phyloP scores from a whole-genome alignment of 2,888 invertebrate species.

The Euzetes globulus region DNA sequence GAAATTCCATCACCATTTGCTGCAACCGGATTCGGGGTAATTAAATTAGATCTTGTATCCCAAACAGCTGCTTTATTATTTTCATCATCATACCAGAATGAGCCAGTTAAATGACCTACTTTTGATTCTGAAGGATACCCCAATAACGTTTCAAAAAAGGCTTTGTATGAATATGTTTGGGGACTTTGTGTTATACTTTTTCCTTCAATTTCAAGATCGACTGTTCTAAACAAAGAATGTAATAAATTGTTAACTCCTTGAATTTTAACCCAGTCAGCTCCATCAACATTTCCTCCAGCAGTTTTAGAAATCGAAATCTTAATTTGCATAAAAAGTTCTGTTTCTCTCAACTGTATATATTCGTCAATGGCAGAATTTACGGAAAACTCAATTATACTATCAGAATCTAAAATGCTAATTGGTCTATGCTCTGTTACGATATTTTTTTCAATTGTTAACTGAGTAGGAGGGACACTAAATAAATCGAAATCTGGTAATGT shows the following conservation, averaged over 20 bases:
- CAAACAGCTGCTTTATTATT: neutral
- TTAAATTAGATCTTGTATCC: neutral
- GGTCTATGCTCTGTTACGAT: constrained; percentile 25
- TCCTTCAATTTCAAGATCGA: constrained; percentile 11
- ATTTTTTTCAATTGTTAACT: neutral
- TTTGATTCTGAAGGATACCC: neutral
- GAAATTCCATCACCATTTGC: neutral
- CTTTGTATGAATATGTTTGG: constrained; percentile 10
- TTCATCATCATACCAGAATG: neutral
- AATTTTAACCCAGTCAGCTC: constrained; percentile 8
- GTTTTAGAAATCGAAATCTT: too few relatives aligned
- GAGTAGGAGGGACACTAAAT: constrained; percentile 20
- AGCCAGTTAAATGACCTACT: neutral
- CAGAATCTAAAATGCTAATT: neutral
- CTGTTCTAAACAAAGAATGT: neutral
- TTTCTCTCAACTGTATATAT: neutral
- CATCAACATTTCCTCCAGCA: neutral
- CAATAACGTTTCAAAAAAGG: neutral
- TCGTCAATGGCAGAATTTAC: neutral
- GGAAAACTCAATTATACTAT: neutral
- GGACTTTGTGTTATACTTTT: neutral
- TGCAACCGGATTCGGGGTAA: neutral
- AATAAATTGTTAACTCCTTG: constrained; percentile 8
- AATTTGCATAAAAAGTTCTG: neutral
- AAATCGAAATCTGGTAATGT: constrained; percentile 29